phyloP scores from a whole-genome alignment of 2,113 vertebrate genomes.

The Rallus limicola region DNA sequence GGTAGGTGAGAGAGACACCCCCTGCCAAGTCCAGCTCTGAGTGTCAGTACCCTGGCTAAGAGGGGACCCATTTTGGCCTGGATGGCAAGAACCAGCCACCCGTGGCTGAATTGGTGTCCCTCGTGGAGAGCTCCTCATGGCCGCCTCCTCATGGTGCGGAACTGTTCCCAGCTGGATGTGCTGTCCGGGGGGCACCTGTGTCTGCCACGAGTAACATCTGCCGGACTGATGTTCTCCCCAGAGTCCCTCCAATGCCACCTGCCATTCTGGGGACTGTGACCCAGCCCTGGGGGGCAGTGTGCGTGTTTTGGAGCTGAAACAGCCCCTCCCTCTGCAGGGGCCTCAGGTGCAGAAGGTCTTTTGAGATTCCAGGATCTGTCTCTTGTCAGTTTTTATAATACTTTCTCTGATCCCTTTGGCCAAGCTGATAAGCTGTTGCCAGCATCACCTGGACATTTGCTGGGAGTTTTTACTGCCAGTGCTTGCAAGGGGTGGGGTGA shows the following conservation, averaged over 20 bases:
- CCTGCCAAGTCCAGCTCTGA: constrained; percentile 52
- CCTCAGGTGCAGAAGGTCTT: not conserved
- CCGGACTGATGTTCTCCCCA: not conserved
- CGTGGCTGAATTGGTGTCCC: constrained; percentile 44
- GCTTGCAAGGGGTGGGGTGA: constrained; percentile 49
- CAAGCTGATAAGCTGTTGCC: constrained; percentile 19
- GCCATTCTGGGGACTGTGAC: constrained; percentile 60
- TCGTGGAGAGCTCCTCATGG: not conserved
- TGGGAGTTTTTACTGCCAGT: constrained; percentile 16
- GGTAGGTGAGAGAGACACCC: constrained; percentile 76
- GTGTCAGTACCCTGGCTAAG: constrained; percentile 20
- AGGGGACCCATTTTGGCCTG: constrained; percentile 47
- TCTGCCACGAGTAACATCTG: constrained; percentile 33
- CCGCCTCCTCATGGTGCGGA: not conserved
- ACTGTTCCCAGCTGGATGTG: constrained; percentile 20
- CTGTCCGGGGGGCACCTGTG: not conserved
- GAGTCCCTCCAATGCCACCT: constrained; percentile 42
- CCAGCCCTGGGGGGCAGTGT: constrained; percentile 40
- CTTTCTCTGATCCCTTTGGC: constrained; percentile 19
- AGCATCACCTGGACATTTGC: not conserved
- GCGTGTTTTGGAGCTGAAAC: constrained; percentile 43
- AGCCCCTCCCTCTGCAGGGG: constrained; percentile 16
- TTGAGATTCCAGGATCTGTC: not conserved
- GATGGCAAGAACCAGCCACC: constrained; percentile 58
- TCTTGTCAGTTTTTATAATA: constrained; percentile 12